Conservation (phyloP, 2,797 vertebrate genomes). For the Helicolenus hilgendorfi region DNA sequence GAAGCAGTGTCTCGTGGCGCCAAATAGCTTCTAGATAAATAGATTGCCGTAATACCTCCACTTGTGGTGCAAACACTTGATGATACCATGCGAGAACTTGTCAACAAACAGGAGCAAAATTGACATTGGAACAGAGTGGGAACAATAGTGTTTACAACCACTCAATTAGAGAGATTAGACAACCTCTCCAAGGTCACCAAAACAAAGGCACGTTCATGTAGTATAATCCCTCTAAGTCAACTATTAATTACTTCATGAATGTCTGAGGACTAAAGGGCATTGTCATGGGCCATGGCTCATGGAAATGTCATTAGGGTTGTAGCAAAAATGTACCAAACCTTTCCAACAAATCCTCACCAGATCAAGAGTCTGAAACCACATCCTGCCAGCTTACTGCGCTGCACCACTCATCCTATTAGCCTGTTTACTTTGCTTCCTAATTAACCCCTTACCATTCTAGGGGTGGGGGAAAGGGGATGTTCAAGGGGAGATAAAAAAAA, state of each 20-base stretch:
- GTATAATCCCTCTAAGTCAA: conserved; percentile 84
- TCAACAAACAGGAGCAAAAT: conserved; percentile 67
- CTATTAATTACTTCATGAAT: conserved; percentile 85
- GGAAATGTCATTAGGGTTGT: conserved; percentile 71
- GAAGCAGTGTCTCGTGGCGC: conserved; percentile 24
- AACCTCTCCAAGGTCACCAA: conserved; percentile 85
- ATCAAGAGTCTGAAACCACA: conserved; percentile 10
- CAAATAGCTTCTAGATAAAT: conserved; percentile 56
- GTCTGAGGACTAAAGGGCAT: conserved; percentile 74
- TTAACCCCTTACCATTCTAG: not conserved
- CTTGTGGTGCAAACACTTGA: conserved; percentile 15
- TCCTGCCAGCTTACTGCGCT: not conserved
- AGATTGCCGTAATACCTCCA: conserved; percentile 57
- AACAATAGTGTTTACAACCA: conserved; percentile 80
- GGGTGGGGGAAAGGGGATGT: not conserved
- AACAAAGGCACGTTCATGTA: conserved; percentile 80
- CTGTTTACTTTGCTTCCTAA: conserved; percentile 2
- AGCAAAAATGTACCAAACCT: conserved; percentile 31
- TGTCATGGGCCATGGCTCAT: conserved; percentile 63
- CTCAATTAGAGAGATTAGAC: conserved; percentile 86
- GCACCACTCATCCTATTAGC: not conserved
- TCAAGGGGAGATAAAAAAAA: not conserved
- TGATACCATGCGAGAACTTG: conserved; percentile 31
- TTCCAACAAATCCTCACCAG: conserved; percentile 1
- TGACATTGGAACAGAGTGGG: conserved; percentile 75